Evolutionary conservation across 2,113 vertebrate species (phyloP), one percentile per base, ranked within the genome.

Genomic region (Empidonax alnorum): DNA sequence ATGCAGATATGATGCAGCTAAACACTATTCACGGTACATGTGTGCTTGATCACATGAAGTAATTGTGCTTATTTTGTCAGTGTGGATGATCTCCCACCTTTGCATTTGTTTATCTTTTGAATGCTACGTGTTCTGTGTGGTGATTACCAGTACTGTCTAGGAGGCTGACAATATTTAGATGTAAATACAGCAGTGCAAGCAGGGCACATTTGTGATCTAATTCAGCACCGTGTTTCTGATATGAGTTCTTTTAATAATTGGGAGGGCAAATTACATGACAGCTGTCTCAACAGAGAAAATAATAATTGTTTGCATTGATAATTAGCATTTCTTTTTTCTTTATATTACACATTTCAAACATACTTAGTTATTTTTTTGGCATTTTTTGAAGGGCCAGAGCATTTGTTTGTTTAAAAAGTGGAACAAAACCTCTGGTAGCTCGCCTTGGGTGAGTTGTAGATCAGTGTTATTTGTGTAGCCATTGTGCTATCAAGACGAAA

Each of bases 201-300:
- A 97, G 96, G 90, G 96, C 67, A 44, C 8, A 22, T 95, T 97
- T 68, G 89, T 83, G 91, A 86, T 90, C 89, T 85, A 72, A 93
- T 97, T 96, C 87, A 89, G 93, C 96, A 91, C 62, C 10, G 28
- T 96, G 62, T 79, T 73, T 93, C 69, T 89, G 91, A 87, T 81
- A 79, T 63, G 78, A 91, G 77, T 87, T 28, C 22, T 97, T 97
- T 96, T 91, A 94, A 96, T 87, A 81, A 89, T 73, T 72, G 87
- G 42, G 77, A 93, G 95, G 89, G 87, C 78, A 96, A 96, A 96
- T 93, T 67, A 37, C 25, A 68, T 72, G 81, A 66, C 42, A 68
- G 88, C 88, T 59, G 53, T 82, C 81, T 93, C 91, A 68, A 55
- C 58, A 91, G 58, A 68, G 68, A 87, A 91, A 94, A 83, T 87